phyloP scores from a whole-genome alignment of 2,113 vertebrate species.

The Vombatus ursinus region DNA sequence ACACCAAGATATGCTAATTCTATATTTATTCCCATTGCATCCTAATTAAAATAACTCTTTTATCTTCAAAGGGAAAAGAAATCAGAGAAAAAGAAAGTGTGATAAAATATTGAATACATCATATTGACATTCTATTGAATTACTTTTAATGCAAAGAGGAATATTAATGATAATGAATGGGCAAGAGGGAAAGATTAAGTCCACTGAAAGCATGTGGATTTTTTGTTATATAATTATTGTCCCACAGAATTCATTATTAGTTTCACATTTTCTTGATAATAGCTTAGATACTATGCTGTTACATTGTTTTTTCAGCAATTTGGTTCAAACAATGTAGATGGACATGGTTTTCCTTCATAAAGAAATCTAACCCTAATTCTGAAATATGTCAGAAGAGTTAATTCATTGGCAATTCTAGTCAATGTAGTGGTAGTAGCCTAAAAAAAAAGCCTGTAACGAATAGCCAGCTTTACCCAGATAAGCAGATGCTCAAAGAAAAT shows the following conservation, averaged over 20 bases:
- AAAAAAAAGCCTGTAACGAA: neutral
- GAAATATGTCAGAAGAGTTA: conserved; percentile 20
- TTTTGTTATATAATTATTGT: conserved; percentile 14
- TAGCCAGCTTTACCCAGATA: neutral
- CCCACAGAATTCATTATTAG: conserved; percentile 18
- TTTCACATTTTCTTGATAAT: conserved; percentile 40
- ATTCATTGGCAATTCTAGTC: neutral
- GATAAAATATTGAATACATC: conserved; percentile 77
- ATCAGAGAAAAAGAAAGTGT: conserved; percentile 69
- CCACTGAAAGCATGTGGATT: conserved; percentile 13
- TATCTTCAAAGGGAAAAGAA: conserved; percentile 75
- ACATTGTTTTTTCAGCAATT: neutral
- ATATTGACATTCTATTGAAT: conserved; percentile 67
- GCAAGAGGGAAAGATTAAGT: conserved; percentile 54
- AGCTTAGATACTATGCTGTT: neutral
- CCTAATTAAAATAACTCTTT: conserved; percentile 76
- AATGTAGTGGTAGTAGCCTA: neutral
- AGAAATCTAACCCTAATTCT: conserved; percentile 26
- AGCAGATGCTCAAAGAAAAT: neutral
- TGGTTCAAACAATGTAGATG: neutral
- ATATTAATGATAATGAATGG: conserved; percentile 62
- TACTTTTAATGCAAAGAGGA: conserved; percentile 68
- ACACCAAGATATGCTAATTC: conserved; percentile 69
- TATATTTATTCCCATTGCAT: conserved; percentile 73
- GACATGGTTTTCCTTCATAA: conserved; percentile 24